phyloP scores from a whole-genome alignment of 2,797 vertebrate species.

The Lithobates pipiens region DNA sequence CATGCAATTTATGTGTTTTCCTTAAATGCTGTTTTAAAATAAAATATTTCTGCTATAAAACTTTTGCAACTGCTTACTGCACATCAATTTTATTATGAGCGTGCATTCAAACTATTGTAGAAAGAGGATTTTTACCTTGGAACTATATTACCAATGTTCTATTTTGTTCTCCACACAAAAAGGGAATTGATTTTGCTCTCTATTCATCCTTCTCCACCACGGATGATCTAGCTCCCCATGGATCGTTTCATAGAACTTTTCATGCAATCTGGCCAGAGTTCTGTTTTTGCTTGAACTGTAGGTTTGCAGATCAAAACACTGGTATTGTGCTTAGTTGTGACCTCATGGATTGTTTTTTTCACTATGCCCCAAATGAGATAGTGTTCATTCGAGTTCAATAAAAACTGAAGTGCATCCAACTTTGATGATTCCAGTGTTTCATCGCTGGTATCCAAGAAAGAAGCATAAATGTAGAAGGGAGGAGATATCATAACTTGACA shows the following conservation, averaged over 20 bases:
- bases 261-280: not conserved
- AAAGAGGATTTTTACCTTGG: not conserved
- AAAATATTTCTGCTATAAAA: not conserved
- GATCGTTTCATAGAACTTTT: slow-evolving; percentile 2
- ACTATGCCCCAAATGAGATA: not conserved
- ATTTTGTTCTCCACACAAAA: slow-evolving; percentile 4
- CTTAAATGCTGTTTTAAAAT: not conserved
- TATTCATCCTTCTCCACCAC: slow-evolving; percentile 1
- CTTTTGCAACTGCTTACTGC: not conserved
- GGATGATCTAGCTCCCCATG: slow-evolving; percentile 1
- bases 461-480: not conserved
- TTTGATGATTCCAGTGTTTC: not conserved
- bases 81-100: not conserved
- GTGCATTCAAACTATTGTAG: not conserved
- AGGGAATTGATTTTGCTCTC: slow-evolving; percentile 5
- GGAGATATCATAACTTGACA: not conserved
- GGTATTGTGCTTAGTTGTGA: not conserved
- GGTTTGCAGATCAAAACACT: not conserved
- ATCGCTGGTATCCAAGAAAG: not conserved
- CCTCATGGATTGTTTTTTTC: not conserved
- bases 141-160: not conserved
- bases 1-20: too few species aligned
- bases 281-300: not conserved
- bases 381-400: not conserved
- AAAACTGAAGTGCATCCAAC: not conserved